phyloP scores from a whole-genome alignment of 53 echinoderm and acorn worm genomes.

The Arbacia lixula region DNA sequence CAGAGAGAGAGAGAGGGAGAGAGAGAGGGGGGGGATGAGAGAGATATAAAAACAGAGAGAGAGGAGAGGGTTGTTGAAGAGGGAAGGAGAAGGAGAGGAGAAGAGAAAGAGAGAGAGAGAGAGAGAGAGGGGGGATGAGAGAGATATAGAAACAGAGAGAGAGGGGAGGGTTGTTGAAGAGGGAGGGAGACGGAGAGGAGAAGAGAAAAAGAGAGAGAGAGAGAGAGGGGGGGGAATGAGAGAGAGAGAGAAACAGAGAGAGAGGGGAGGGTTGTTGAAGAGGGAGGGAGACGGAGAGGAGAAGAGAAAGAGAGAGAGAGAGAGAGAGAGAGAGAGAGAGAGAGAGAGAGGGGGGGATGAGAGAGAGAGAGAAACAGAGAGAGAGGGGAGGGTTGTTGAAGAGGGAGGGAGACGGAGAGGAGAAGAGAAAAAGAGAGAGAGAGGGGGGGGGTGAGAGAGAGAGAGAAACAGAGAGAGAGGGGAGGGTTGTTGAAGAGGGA shows the following conservation, averaged over 20 bases:
- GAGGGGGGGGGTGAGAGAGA: neutral
- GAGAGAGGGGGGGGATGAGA: neutral
- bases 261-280: neutral
- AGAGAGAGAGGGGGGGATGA: neutral
- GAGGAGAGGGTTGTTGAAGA: too few relatives aligned
- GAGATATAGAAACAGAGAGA: neutral
- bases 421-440: neutral
- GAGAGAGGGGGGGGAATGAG: neutral
- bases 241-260: neutral
- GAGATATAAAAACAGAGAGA: too few relatives aligned
- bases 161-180: neutral
- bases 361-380: neutral
- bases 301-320: neutral
- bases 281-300: neutral
- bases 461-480: too few relatives aligned
- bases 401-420: neutral
- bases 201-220: neutral
- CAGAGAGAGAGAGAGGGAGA: too few relatives aligned
- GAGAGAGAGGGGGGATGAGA: neutral
- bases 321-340: neutral
- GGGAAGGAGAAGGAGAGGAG: neutral
- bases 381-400: neutral
- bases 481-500: neutral
- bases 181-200: neutral
- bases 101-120: constrained; percentile 3